phyloP scores from a whole-genome alignment of 1,140 invertebrate genomes.

The Camponotus vicinus region DNA sequence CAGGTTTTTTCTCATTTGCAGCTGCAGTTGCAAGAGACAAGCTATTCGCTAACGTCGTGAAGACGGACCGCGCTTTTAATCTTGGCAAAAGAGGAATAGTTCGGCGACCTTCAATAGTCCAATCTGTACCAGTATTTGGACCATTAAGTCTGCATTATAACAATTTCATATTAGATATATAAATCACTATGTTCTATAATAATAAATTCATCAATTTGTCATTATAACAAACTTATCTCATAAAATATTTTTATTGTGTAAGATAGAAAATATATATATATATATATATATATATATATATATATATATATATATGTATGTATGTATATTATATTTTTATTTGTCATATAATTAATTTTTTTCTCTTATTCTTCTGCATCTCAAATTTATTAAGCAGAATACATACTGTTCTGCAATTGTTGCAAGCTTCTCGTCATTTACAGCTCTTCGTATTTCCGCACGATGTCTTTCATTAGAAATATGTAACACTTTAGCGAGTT shows the following conservation, averaged over 20 bases:
- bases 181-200: slow-evolving; percentile 42
- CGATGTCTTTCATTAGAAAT: slow-evolving; percentile 96
- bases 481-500: slow-evolving; percentile 93
- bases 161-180: slow-evolving; percentile 20
- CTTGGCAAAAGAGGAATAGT: slow-evolving; percentile 93
- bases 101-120: slow-evolving; percentile 94
- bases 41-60: slow-evolving; percentile 93
- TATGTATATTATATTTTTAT: not conserved
- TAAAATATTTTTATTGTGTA: not conserved
- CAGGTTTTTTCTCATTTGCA: slow-evolving; percentile 85
- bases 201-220: not conserved
- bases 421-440: slow-evolving; percentile 95
- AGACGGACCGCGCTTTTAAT: slow-evolving; percentile 93
- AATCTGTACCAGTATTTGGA: slow-evolving; percentile 92
- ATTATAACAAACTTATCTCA: not conserved
- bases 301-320: no score
- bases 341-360: slow-evolving; percentile 13
- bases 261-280: not conserved
- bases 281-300: no score
- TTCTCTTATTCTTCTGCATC: slow-evolving; percentile 47
- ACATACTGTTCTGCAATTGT: slow-evolving; percentile 95
- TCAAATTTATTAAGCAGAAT: slow-evolving; percentile 32
- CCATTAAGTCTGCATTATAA: slow-evolving; percentile 90
- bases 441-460: slow-evolving; percentile 95
- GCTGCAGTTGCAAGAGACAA: slow-evolving; percentile 86